Percentiles rank a stretch among this genome's conserved stretches.
Conservation (phyloP, 2,113 vertebrate genomes). For the Oncorhynchus tshawytscha region DNA sequence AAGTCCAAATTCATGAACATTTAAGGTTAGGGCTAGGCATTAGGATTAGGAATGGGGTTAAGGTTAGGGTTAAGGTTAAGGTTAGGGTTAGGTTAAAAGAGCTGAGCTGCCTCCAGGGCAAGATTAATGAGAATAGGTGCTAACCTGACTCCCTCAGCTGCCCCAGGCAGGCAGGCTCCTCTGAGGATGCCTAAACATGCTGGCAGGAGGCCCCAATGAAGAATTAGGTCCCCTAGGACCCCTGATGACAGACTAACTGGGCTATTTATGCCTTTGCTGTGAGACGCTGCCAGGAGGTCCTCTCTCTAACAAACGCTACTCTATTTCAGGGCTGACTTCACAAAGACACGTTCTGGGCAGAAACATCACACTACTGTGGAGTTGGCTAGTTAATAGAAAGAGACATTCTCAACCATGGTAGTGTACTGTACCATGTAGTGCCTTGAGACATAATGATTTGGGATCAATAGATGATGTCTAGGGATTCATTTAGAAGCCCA, state of each 20-base stretch:
- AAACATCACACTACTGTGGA: neutral
- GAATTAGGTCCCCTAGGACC: constrained; percentile 41
- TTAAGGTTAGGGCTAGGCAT: too few relatives aligned
- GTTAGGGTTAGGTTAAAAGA: too few relatives aligned
- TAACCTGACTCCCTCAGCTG: constrained; percentile 41
- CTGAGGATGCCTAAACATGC: constrained; percentile 38
- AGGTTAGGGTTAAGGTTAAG: too few relatives aligned
- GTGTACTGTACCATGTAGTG: neutral
- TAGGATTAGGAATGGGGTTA: too few relatives aligned
- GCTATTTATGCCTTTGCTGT: constrained; percentile 36
- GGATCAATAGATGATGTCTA: neutral
- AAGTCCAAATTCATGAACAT: too few relatives aligned
- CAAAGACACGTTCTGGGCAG: constrained; percentile 3
- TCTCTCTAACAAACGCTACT: constrained; percentile 31
- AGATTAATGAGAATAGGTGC: too few relatives aligned
- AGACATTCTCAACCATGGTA: neutral
- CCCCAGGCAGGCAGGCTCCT: constrained; percentile 46
- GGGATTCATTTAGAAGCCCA: neutral
- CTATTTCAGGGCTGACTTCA: constrained; percentile 41
- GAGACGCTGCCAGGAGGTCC: constrained; percentile 12
- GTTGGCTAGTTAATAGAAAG: neutral
- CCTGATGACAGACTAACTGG: constrained; percentile 45
- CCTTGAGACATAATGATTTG: neutral
- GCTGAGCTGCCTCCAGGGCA: too few relatives aligned
- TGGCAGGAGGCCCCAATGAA: constrained; percentile 41